Evolutionary conservation across 2,113 vertebrate genomes (phyloP).

Genomic region (Podarcis muralis): DNA sequence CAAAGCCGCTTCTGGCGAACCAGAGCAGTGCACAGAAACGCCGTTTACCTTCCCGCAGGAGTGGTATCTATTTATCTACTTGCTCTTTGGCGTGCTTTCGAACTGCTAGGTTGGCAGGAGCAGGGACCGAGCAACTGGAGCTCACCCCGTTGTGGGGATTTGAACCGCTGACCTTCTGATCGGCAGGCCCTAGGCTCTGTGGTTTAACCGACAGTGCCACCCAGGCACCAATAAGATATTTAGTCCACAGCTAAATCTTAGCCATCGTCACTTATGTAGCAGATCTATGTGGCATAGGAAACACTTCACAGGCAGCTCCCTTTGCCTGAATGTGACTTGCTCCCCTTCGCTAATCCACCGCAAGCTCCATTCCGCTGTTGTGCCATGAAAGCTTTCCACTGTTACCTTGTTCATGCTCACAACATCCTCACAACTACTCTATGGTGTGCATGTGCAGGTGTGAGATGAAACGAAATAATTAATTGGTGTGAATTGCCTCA

Average conservation of each 20-base stretch:
- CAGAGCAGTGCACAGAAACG: too few species aligned
- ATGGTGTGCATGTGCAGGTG: background rate
- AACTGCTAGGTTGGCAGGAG: too few species aligned
- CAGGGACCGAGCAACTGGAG: too few species aligned
- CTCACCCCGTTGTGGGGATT: too few species aligned
- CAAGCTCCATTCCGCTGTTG: background rate
- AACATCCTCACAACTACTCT: too few species aligned
- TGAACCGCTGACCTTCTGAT: too few species aligned
- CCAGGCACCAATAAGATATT: background rate
- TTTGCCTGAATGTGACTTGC: background rate
- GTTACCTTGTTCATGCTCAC: background rate
- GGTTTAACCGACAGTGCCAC: too few species aligned
- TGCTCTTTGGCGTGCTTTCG: too few species aligned
- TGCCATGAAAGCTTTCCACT: background rate
- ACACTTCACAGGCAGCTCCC: background rate
- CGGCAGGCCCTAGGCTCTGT: too few species aligned
- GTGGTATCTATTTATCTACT: too few species aligned
- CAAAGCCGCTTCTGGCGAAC: too few species aligned
- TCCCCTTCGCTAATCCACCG: background rate
- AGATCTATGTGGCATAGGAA: background rate
- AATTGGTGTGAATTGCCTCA: background rate
- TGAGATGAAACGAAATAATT: background rate
- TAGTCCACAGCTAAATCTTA: background rate
- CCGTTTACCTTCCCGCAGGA: too few species aligned
- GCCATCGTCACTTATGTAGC: background rate